Evolutionary conservation across 35 echinoderm and acorn worm species (phyloP).

Genomic region (Apostichopus californicus): DNA sequence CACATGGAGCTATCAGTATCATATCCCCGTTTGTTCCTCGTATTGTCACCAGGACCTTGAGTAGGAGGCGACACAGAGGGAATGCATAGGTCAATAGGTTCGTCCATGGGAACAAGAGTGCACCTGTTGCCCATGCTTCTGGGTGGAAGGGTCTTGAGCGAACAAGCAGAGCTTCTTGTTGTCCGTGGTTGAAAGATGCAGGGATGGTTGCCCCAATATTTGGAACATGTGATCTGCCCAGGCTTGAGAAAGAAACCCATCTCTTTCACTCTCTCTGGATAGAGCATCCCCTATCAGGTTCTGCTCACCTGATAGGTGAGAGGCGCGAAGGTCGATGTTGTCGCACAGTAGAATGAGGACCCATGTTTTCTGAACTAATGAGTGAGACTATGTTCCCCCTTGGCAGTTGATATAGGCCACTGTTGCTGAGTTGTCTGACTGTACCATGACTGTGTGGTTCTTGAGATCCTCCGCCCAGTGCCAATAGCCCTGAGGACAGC

Average conservation of each 20-base stretch:
- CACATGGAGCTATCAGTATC: background rate
- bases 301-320: constrained; percentile 29
- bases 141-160: no score
- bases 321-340: background rate
- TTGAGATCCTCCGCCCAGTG: background rate
- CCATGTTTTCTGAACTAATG: background rate
- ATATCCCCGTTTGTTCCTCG: background rate
- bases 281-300: constrained; percentile 58
- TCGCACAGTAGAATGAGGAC: background rate
- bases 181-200: no score
- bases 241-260: background rate
- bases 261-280: background rate
- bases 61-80: background rate
- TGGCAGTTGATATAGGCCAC: background rate
- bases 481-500: background rate
- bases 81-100: background rate
- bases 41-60: constrained; percentile 7
- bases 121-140: no score
- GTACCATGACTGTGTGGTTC: background rate
- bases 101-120: no score
- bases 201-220: no score
- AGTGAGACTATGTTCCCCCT: constrained; percentile 6
- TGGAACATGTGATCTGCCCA: constrained; percentile 17
- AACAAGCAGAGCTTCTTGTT: no score
- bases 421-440: constrained; percentile 1